These are phyloP conservation scores for Pachydiplax longipennis DNA, from an alignment of 2,888 invertebrate species.

Conservation along the genomic window DNA sequence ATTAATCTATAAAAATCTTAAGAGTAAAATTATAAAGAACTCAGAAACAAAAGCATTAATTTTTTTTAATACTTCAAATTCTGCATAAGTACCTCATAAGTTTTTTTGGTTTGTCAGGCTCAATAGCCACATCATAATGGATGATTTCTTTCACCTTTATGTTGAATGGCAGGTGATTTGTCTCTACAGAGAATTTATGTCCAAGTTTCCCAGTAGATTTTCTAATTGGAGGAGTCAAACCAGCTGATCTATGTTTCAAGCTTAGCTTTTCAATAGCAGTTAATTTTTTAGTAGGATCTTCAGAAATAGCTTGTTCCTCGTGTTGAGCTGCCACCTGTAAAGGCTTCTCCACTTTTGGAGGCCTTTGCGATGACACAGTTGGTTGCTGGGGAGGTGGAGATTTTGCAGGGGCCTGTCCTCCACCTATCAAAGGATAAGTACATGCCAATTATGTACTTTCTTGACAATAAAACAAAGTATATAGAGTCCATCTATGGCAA, in stretches of 20 bases:
- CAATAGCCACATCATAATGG: constrained; percentile 85
- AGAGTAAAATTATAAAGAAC: too few species aligned
- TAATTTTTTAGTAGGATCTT: not conserved
- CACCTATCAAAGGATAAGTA: not conserved
- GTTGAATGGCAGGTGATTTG: constrained; percentile 71
- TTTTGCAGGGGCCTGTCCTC: not conserved
- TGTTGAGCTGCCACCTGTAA: not conserved
- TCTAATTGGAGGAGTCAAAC: constrained; percentile 53
- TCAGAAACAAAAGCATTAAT: too few species aligned
- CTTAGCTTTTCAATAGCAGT: not conserved
- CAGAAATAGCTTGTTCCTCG: not conserved
- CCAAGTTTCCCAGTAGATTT: constrained; percentile 58
- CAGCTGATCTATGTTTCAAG: not conserved
- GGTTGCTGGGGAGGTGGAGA: not conserved
- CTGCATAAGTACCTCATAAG: constrained; percentile 60
- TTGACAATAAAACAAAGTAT: not conserved
- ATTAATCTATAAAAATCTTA: too few species aligned
- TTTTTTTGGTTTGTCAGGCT: constrained; percentile 74
- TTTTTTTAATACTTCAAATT: not conserved
- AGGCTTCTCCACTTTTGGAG: not conserved
- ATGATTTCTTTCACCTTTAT: constrained; percentile 61
- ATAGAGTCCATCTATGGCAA: not conserved
- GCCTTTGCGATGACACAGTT: not conserved
- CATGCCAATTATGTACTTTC: not conserved
- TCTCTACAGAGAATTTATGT: constrained; percentile 61